Base-by-base conservation (phyloP, 2,888 invertebrate species). In the Calameuta pallipes region DNA sequence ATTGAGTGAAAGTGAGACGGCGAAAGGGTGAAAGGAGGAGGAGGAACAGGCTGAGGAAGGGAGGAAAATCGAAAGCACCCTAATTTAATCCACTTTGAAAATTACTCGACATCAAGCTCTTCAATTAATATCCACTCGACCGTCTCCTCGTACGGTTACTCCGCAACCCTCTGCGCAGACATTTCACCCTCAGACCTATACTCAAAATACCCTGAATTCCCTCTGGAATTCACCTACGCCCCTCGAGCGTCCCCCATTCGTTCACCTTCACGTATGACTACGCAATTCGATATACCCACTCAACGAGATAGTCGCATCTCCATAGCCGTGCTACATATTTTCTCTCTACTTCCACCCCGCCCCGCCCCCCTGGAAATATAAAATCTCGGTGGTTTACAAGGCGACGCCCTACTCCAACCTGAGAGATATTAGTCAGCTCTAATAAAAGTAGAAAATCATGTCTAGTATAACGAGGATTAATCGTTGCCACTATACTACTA, bases 251-350 rank as follows among this genome's bases (percentile, higher is more conserved):
- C 12, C 84, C 84, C 87, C 86, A 86, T 85, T 82, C 85, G 85
- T 88, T 82, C 85, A 82, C 83, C 85, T 88, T 87, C 86, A 88
- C 87, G 87, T 89, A 85, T 88, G 90, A 90, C 88, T 90, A 88
- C 87, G 88, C 89, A 89, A 89, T 89, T 89, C 85, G 87, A 89
- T 88, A 88, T 89, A 56, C 56, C 23, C 56, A 56, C 56, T 56
- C 56, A 23, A 23, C 56, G 56, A 56, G 56, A 56, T 56, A 56
- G 9, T 87, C 80, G 80, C 81, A 83, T 82, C 74, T 30, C 76
- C 74, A 74, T 76, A 74, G 77, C 79, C 75, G 78, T 78, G n/a
- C 80, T 79, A 81, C 79, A 81, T 80, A 80, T 74, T 79, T 79
- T 71, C 69, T 37, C 69, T 78, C 74, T 80, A 76, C 79, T 34